Evolutionary conservation across 2,113 vertebrate species (phyloP).

Genomic region (Gopherus evgoodei): DNA sequence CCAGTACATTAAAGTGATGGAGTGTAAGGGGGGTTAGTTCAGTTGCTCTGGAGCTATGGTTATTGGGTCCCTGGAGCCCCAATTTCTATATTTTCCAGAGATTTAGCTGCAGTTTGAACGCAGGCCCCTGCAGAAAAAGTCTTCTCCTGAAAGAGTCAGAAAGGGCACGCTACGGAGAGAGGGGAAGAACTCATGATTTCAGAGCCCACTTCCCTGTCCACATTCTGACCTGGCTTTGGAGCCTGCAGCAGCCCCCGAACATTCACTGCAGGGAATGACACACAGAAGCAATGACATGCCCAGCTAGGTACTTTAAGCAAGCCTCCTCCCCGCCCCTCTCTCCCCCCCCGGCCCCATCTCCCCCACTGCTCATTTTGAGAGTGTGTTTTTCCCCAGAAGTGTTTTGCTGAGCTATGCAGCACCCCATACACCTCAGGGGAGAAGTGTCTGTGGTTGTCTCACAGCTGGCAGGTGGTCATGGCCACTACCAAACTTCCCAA

Average conservation of each 20-base stretch:
- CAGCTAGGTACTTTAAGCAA: background rate
- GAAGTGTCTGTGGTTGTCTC: background rate
- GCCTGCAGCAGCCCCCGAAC: accelerated
- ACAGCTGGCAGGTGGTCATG: background rate
- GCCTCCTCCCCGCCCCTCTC: background rate
- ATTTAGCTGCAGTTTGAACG: background rate
- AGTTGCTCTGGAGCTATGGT: background rate
- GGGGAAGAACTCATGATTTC: background rate
- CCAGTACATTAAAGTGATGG: background rate
- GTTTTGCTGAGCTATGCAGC: background rate
- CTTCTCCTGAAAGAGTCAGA: background rate
- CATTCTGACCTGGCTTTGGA: accelerated
- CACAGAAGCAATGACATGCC: background rate
- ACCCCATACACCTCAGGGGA: accelerated
- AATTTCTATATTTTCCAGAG: accelerated
- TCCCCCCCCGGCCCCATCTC: background rate
- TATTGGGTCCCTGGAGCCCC: background rate
- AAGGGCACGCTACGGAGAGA: accelerated
- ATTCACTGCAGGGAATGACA: background rate
- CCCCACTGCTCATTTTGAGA: accelerated
- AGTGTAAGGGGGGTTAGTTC: background rate
- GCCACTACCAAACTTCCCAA: background rate
- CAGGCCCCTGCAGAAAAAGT: background rate
- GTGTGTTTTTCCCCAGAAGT: background rate
- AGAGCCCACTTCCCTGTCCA: accelerated